These are phyloP conservation scores for Thamnophis elegans DNA, from an alignment of 2,797 vertebrate species.

Conservation along the genomic window DNA sequence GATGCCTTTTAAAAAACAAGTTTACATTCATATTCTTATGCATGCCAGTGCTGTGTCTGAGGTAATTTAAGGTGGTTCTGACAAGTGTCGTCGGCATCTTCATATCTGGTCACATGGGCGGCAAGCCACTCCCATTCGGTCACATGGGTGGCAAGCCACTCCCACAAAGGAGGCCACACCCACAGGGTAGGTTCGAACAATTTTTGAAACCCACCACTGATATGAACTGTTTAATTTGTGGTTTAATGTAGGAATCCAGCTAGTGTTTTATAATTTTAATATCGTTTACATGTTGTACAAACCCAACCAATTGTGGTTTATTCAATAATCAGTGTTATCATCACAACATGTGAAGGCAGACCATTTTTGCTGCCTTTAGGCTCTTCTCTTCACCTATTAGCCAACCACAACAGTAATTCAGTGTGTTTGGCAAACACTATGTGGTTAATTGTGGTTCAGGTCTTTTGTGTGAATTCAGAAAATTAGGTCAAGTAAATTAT, in stretches of 20 bases:
- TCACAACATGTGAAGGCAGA: background rate
- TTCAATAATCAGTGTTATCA: background rate
- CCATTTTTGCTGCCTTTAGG: background rate
- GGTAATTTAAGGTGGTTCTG: too few relatives aligned
- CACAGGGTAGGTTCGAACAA: too few relatives aligned
- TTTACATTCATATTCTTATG: too few relatives aligned
- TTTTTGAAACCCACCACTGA: too few relatives aligned
- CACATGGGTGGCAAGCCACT: too few relatives aligned
- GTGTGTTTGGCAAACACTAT: background rate
- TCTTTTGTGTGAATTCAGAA: background rate
- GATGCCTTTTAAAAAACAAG: too few relatives aligned
- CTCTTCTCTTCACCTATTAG: background rate
- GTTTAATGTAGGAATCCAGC: background rate
- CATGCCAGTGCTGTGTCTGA: too few relatives aligned
- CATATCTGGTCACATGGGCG: too few relatives aligned
- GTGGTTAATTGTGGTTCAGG: background rate
- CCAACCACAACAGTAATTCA: background rate
- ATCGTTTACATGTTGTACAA: background rate
- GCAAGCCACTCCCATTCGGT: too few relatives aligned
- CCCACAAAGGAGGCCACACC: too few relatives aligned
- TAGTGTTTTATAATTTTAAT: background rate
- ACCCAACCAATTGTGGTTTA: background rate
- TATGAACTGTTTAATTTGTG: background rate
- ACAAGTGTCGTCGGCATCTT: too few relatives aligned
- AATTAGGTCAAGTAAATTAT: background rate